Conservation (phyloP, 2,888 invertebrate species). For the Gymnocheta viridis region DNA sequence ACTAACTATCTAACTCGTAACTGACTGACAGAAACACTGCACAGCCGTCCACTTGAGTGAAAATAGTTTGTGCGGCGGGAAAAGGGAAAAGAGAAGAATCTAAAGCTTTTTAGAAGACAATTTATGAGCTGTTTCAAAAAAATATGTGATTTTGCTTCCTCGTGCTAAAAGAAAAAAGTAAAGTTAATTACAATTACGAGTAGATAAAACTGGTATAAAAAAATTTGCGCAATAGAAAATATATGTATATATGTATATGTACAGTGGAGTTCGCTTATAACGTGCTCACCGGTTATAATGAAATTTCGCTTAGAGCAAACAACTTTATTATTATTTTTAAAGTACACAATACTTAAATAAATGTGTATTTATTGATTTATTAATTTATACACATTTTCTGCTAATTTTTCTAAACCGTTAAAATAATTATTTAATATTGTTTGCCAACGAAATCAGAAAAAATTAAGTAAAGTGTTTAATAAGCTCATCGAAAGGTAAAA, state of each 20-base stretch:
- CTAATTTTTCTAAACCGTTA: too few relatives aligned
- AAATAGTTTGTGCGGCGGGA: neutral
- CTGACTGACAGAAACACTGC: conserved; percentile 25
- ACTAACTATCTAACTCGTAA: neutral
- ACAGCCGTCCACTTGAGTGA: neutral
- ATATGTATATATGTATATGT: neutral
- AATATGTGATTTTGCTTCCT: conserved; percentile 38
- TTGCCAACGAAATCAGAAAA: too few relatives aligned
- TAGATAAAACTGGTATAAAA: conserved; percentile 12
- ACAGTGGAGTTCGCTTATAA: too few relatives aligned
- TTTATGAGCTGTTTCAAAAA: conserved; percentile 66
- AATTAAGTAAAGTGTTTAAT: too few relatives aligned
- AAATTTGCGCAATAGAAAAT: neutral
- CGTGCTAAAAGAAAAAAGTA: conserved; percentile 14
- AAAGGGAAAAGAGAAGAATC: conserved; percentile 24
- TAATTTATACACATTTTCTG: too few relatives aligned
- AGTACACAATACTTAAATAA: too few relatives aligned
- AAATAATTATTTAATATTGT: too few relatives aligned
- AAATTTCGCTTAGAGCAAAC: too few relatives aligned
- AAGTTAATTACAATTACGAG: neutral
- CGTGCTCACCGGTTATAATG: too few relatives aligned
- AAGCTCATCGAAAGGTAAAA: too few relatives aligned
- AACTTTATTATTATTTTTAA: too few relatives aligned
- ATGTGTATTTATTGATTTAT: too few relatives aligned
- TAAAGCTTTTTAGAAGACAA: conserved; percentile 27